Percentiles rank a stretch among this genome's conserved stretches.
Conservation (phyloP, 92 coral and sea anemone genomes). For the Chrysogorgia sp. region DNA sequence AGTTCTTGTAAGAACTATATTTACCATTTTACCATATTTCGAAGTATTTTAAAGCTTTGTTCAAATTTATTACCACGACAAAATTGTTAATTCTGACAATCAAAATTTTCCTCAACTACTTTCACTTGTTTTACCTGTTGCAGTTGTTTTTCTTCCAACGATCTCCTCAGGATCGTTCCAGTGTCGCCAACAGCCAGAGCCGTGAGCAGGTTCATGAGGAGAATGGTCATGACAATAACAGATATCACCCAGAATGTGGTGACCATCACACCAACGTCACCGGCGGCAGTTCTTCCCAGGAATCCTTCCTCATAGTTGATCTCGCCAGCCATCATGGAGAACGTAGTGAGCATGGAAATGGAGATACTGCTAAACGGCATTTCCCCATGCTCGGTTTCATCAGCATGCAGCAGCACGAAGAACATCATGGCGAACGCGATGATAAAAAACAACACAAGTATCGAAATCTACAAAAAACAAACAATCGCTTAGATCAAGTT, state of each 20-base stretch:
- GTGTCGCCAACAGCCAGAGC: constrained; percentile 41
- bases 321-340: constrained; percentile 41
- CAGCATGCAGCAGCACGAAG: constrained; percentile 12
- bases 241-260: neutral
- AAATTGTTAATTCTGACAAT: no score
- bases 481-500: no score
- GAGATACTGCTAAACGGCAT: neutral
- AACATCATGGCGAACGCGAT: constrained; percentile 36
- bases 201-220: constrained; percentile 42
- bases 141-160: constrained; percentile 14
- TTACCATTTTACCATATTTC: no score
- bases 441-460: constrained; percentile 8
- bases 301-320: constrained; percentile 21
- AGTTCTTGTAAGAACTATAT: no score
- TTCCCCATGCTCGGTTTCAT: neutral
- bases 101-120: no score
- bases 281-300: neutral
- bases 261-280: neutral
- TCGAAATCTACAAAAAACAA: constrained; percentile 4
- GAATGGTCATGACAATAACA: constrained; percentile 26
- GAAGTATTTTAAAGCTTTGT: no score
- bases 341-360: constrained; percentile 9
- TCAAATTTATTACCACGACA: no score
- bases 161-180: constrained; percentile 28
- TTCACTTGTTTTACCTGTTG: constrained; percentile 16